phyloP scores from a whole-genome alignment of 2,888 invertebrate species.

The Eutolmus rufibarbis region DNA sequence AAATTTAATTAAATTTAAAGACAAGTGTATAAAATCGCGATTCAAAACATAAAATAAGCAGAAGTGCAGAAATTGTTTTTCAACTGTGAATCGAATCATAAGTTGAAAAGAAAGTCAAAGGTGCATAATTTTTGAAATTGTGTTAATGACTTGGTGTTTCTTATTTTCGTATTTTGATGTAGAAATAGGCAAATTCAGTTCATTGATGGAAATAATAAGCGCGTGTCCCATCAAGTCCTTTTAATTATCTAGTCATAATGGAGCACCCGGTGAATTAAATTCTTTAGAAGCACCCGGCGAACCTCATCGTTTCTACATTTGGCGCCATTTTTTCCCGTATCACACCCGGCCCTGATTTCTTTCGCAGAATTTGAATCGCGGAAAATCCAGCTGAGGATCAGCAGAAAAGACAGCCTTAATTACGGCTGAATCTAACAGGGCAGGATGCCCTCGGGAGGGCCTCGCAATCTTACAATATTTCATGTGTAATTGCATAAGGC shows the following conservation, averaged over 20 bases:
- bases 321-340: neutral
- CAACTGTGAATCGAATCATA: no score
- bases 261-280: neutral
- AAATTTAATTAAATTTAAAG: no score
- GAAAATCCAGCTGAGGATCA: neutral
- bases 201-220: neutral
- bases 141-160: neutral
- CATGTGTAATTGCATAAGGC: conserved; percentile 12
- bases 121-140: neutral
- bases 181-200: neutral
- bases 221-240: neutral
- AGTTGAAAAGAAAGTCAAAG: no score
- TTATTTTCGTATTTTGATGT: neutral
- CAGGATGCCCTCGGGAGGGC: neutral
- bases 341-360: neutral
- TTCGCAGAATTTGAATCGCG: neutral
- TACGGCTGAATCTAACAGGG: neutral
- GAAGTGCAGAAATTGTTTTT: no score
- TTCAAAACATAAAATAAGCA: no score
- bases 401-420: neutral
- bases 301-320: neutral
- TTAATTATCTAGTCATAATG: neutral
- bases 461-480: conserved; percentile 1
- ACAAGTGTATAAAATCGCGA: no score
- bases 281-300: neutral